Conservation (phyloP, 2,113 vertebrate genomes). For the Zosterops borbonicus region DNA sequence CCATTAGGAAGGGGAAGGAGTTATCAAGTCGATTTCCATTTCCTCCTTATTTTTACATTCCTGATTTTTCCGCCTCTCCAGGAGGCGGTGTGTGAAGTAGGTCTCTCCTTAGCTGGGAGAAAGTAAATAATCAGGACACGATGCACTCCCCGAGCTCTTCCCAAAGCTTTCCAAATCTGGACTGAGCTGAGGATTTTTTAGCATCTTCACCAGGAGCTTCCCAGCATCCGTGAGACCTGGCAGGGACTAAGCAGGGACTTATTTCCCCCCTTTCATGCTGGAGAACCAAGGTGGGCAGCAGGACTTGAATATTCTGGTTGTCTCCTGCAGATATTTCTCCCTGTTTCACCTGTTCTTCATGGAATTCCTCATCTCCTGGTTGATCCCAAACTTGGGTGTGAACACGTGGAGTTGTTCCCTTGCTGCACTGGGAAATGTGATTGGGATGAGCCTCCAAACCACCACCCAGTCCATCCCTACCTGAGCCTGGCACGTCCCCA, state of each 20-base stretch:
- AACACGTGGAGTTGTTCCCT: rapidly evolving
- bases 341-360: not conserved
- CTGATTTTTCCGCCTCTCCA: constrained; percentile 48
- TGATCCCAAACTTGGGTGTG: not conserved
- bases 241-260: not conserved
- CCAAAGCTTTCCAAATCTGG: constrained; percentile 6
- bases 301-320: rapidly evolving
- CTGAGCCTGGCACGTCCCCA: not conserved
- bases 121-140: constrained; percentile 46
- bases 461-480: not conserved
- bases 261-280: not conserved
- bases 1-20: constrained; percentile 47
- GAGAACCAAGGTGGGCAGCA: not conserved
- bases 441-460: not conserved
- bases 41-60: constrained; percentile 36
- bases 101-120: constrained; percentile 21
- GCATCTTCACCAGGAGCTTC: not conserved
- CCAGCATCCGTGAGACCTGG: not conserved
- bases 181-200: not conserved
- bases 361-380: not conserved
- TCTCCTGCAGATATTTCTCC: not conserved
- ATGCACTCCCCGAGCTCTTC: not conserved
- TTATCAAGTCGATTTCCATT: constrained; percentile 56
- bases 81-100: constrained; percentile 46
- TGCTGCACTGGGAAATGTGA: rapidly evolving